A percentile compares a stretch with the other conserved stretches of the same genome.
Evolutionary conservation across 2,797 vertebrate species (phyloP).

Genomic region (Oophaga sylvatica): DNA sequence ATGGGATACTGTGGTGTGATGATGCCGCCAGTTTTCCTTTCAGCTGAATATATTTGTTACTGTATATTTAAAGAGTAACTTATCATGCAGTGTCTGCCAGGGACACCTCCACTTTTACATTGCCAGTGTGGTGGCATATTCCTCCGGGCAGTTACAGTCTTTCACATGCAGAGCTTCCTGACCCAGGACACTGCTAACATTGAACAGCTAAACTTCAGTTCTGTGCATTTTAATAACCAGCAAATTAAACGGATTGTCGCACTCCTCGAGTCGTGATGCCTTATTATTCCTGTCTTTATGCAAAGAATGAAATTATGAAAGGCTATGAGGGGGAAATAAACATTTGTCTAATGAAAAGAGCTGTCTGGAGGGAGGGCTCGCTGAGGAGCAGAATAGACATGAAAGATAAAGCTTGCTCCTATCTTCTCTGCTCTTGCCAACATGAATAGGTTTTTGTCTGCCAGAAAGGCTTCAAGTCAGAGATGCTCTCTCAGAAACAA

Average conservation of each 20-base stretch:
- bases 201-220: constrained; percentile 53
- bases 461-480: constrained; percentile 61
- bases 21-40: not conserved
- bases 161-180: constrained; percentile 52
- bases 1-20: not conserved
- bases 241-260: constrained; percentile 60
- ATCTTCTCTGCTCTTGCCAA: constrained; percentile 61
- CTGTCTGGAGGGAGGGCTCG: constrained; percentile 65
- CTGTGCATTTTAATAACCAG: constrained; percentile 61
- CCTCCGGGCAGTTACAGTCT: constrained; percentile 46
- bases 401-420: constrained; percentile 63
- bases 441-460: constrained; percentile 62
- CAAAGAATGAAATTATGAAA: constrained; percentile 68
- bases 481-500: constrained; percentile 59
- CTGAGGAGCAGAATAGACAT: constrained; percentile 61
- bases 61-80: constrained; percentile 17
- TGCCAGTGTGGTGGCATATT: constrained; percentile 36
- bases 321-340: constrained; percentile 70
- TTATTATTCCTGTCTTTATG: constrained; percentile 70
- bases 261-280: constrained; percentile 60
- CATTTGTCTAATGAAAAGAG: constrained; percentile 70
- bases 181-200: constrained; percentile 54
- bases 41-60: not conserved
- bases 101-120: constrained; percentile 43
- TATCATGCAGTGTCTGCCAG: constrained; percentile 33